Base-by-base conservation (phyloP, 2,888 invertebrate genomes). In the Tenthredo mesomela region DNA sequence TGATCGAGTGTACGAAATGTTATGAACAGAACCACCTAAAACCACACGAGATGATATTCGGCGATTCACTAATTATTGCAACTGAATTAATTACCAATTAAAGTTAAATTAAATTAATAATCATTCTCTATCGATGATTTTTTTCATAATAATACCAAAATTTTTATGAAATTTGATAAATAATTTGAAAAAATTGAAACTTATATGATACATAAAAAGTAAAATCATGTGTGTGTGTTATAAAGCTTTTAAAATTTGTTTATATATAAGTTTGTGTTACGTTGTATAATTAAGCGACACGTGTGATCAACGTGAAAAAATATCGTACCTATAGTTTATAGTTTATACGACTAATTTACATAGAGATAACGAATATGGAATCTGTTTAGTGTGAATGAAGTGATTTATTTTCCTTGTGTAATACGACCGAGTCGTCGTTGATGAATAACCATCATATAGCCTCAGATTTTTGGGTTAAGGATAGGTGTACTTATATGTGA, bases 311-410 rank as follows among this genome's bases (percentile, higher is more conserved):
- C 12, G 70, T 70, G 33, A 15, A 33, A 18, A 33, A 18, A 70
- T 61, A 61, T 61, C 21, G 70, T n/a, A n/a, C n/a, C n/a, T n/a
- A 37, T 5, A 37, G 18, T 70, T 43, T n/a, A 37, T 5, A 37
- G 18, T 70, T 70, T 37, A 70, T 37, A 37, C 29, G 33, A 70
- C 70, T 37, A 29, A 70, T 70, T 70, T 70, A 70, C 70, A 70
- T 70, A 37, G 33, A 70, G 70, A 70, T 70, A 70, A 37, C 37
- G 37, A 70, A 4, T 33, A 37, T 29, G 10, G 12, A 15, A 67
- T 15, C 25, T 29, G 12, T 33, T 12, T 7, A n/a, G 67, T 33
- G 67, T 33, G 37, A 25, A 67, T 67, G 15, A 29, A 21, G 67
- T 67, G 33, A 67, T 25, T 33, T 67, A 67, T 67, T 29, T 25